Evolutionary conservation across 2,797 vertebrate species (phyloP).

Genomic region (Rhinoraja longicauda): DNA sequence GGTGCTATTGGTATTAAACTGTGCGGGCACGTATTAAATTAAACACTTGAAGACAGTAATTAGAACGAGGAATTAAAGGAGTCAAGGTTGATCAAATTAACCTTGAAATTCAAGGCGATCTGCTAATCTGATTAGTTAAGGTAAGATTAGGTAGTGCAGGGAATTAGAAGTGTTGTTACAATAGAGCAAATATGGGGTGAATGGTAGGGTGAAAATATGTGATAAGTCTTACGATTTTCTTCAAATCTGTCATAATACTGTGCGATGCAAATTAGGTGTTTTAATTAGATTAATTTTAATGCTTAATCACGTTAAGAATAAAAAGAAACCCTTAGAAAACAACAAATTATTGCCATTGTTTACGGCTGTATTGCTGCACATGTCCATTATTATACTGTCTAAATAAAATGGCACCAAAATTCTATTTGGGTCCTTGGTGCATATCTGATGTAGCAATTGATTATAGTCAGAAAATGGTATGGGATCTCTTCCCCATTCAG

Average conservation of each 20-base stretch:
- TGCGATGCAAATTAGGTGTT: background rate
- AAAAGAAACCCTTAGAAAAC: background rate
- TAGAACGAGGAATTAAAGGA: slow-evolving; percentile 3
- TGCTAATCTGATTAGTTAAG: background rate
- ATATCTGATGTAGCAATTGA: background rate
- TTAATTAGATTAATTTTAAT: background rate
- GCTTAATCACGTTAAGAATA: background rate
- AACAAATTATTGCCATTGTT: background rate
- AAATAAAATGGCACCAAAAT: background rate
- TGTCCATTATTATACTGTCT: background rate
- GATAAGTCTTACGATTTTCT: background rate
- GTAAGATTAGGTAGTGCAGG: background rate
- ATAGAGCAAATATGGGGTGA: background rate
- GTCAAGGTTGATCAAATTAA: background rate
- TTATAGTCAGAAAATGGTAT: background rate
- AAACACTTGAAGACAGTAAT: background rate
- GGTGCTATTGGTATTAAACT: background rate
- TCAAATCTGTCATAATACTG: background rate
- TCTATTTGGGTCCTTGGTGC: background rate
- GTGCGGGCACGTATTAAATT: background rate
- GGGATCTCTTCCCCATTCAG: no score
- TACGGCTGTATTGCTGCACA: background rate
- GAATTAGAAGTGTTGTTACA: background rate
- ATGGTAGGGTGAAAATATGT: background rate
- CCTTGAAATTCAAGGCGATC: background rate